Percentiles rank a stretch among this genome's conserved stretches.
phyloP scores from a whole-genome alignment of 1,140 invertebrate species.

The Coelopa frigida region DNA sequence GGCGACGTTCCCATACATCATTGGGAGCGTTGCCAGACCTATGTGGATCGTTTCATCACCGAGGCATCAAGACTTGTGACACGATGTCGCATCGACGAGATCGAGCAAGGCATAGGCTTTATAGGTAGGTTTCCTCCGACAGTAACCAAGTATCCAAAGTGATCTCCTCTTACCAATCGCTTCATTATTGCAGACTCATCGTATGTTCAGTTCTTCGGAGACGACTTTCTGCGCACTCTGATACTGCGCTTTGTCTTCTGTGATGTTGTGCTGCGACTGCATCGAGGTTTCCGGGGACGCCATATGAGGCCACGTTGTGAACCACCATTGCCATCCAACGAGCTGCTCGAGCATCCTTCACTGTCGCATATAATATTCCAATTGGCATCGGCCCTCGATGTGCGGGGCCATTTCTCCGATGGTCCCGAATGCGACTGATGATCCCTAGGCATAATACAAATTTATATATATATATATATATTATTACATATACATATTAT shows the following conservation, averaged over 20 bases:
- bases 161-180: too few species aligned
- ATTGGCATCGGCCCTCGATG: conserved; percentile 73
- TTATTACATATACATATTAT: neutral
- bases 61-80: conserved; percentile 80
- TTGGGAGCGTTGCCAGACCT: conserved; percentile 85
- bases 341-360: conserved; percentile 80
- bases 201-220: conserved; percentile 83
- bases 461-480: conserved; percentile 7
- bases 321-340: conserved; percentile 78
- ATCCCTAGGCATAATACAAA: conserved; percentile 21
- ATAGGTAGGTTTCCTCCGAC: conserved; percentile 25
- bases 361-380: conserved; percentile 76
- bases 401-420: conserved; percentile 65
- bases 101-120: conserved; percentile 44
- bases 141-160: neutral
- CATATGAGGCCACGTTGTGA: conserved; percentile 78
- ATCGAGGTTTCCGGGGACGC: conserved; percentile 72
- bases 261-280: conserved; percentile 77
- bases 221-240: conserved; percentile 85
- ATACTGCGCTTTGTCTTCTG: conserved; percentile 89
- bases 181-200: conserved; percentile 55
- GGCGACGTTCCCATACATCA: conserved; percentile 74
- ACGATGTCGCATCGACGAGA: conserved; percentile 74
- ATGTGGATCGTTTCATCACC: conserved; percentile 81
- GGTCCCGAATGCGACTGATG: conserved; percentile 64